Evolutionary conservation across 2,888 invertebrate species (phyloP).

Genomic region (Orchesella flavescens): DNA sequence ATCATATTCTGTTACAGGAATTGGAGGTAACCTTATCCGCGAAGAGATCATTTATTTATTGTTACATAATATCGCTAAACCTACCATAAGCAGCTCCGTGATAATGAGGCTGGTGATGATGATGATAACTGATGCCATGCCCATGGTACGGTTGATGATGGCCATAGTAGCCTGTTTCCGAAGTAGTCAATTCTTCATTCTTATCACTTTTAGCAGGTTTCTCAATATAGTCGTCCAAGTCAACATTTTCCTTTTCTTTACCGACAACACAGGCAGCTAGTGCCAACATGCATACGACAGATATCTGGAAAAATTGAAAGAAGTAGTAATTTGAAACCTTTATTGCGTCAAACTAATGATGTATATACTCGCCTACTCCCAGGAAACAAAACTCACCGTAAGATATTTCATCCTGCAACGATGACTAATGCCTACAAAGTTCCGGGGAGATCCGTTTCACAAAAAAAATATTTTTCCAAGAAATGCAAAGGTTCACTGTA

Average conservation of each 20-base stretch:
- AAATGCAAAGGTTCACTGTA: not conserved
- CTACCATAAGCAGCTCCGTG: no score
- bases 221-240: slow-evolving; percentile 51
- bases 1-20: no score
- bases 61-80: no score
- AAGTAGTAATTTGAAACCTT: no score
- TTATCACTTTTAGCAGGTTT: not conserved
- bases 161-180: slow-evolving; percentile 44
- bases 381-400: not conserved
- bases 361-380: not conserved
- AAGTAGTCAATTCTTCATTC: slow-evolving; percentile 18
- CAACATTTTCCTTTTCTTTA: slow-evolving; percentile 14
- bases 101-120: slow-evolving; percentile 1
- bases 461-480: not conserved
- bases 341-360: not conserved
- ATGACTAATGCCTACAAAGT: not conserved
- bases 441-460: not conserved
- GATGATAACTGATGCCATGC: not conserved
- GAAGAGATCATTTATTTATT: no score
- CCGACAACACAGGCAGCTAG: not conserved
- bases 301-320: not conserved
- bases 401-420: not conserved
- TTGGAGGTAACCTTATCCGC: no score
- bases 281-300: not conserved
- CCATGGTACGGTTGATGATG: slow-evolving; percentile 6